Evolutionary conservation across 2,113 vertebrate species (phyloP), one percentile per base, ranked within the genome.

Genomic region (Labeo catla): DNA sequence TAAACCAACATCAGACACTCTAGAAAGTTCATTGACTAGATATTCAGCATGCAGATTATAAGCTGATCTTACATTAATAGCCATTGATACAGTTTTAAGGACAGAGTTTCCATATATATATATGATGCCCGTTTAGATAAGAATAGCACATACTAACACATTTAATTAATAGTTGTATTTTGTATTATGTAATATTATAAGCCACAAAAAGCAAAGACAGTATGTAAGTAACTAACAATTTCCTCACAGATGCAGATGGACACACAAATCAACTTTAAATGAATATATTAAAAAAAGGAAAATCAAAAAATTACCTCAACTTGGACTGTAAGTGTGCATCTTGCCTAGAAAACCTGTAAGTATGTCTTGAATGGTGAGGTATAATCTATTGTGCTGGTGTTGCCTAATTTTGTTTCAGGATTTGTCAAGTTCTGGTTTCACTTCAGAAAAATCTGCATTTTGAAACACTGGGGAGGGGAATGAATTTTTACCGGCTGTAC

Each of bases 381-480:
- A 68, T 87, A 83, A 63, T 85, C 61, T 89, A 45, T 49, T 83
- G 77, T 78, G 84, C 78, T 90, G 13, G 59, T 54, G 83, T 95
- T 95, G 92, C 93, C 76, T 90, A 92, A 94, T 88, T 84, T 81
- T 91, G 91, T 95, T 95, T 95, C 94, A 94, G 77, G 93, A 90
- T 95, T 94, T 86, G 94, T 86, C 91, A 94, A 95, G 94, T 95
- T 96, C 94, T 93, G 73, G 92, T 96, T 96, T 95, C 95, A 95
- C 94, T 95, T 95, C 94, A 95, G 84, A 93, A 94, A 95, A 95
- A 91, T 88, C 76, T 16, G 87, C 12, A 88, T 95, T 94, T 93
- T 93, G 94, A 94, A 95, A 95, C 90, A 89, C 79, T 45, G 89
- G 91, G 90, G 61, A 85, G 88, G 88, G 79, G 87, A 87, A 61